These are phyloP conservation scores for Geopemphigus sp. DNA, from an alignment of 1,140 invertebrate genomes.

Conservation along the genomic window DNA sequence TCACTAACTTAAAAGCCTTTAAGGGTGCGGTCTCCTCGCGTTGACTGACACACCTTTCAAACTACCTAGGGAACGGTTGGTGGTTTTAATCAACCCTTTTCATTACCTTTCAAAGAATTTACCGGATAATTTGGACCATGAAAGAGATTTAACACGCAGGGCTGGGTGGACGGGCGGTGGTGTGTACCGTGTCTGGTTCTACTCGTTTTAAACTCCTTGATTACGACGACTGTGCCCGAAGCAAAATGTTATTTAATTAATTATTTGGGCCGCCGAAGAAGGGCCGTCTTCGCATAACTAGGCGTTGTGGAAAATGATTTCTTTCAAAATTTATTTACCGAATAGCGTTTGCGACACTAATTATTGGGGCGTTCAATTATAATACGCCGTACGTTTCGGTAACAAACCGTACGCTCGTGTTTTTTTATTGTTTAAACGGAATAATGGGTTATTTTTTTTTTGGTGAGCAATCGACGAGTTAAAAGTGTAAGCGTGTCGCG, in stretches of 20 bases:
- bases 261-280: background rate
- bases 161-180: too few relatives aligned
- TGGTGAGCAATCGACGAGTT: too few relatives aligned
- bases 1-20: slow-evolving; percentile 22
- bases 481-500: too few relatives aligned
- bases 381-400: too few relatives aligned
- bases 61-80: background rate
- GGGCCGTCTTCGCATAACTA: background rate
- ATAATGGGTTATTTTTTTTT: too few relatives aligned
- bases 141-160: background rate
- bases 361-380: too few relatives aligned
- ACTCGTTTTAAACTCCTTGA: background rate
- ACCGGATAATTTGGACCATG: background rate
- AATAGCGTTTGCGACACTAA: too few relatives aligned
- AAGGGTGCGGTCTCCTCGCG: slow-evolving; percentile 16
- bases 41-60: slow-evolving; percentile 38
- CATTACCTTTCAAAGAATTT: background rate
- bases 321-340: too few relatives aligned
- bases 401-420: too few relatives aligned
- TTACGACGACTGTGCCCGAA: background rate
- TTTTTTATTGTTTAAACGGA: too few relatives aligned
- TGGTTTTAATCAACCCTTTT: slow-evolving; percentile 13
- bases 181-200: slow-evolving; percentile 6
- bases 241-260: background rate
- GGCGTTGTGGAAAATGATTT: background rate